A percentile compares a stretch with the other conserved stretches of the same genome.
Conservation (phyloP, 1,140 invertebrate genomes). For the Heliconius hewitsoni region DNA sequence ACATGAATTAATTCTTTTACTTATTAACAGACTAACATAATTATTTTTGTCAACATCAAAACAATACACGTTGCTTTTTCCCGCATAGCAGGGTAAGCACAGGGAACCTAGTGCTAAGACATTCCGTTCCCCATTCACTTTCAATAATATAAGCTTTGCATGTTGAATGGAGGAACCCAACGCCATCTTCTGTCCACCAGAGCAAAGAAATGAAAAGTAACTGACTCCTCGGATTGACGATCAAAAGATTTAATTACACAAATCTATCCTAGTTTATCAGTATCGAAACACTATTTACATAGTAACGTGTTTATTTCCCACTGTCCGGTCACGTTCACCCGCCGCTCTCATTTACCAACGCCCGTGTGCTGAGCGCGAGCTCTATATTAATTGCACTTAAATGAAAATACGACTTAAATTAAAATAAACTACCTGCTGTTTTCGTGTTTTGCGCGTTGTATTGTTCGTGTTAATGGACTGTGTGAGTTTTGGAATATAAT, state of each 20-base stretch:
- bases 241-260: neutral
- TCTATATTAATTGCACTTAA: neutral
- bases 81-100: no score
- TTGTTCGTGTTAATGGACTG: neutral
- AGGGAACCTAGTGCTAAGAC: no score
- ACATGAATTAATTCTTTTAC: no score
- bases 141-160: no score
- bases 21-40: no score
- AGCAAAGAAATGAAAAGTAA: no score
- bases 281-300: neutral
- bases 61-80: no score
- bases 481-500: neutral
- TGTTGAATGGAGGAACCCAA: no score
- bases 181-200: no score
- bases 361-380: neutral
- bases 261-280: neutral
- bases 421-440: conserved; percentile 22
- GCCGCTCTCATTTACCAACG: neutral
- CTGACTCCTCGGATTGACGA: no score
- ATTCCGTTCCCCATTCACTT: no score
- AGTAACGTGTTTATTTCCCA: neutral
- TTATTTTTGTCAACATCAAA: no score
- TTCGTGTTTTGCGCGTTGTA: conserved; percentile 4
- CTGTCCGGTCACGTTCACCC: conserved; percentile 1
- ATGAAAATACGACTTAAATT: conserved; percentile 18